Conservation (phyloP, 2,888 invertebrate genomes). For the Drosophila rubida region DNA sequence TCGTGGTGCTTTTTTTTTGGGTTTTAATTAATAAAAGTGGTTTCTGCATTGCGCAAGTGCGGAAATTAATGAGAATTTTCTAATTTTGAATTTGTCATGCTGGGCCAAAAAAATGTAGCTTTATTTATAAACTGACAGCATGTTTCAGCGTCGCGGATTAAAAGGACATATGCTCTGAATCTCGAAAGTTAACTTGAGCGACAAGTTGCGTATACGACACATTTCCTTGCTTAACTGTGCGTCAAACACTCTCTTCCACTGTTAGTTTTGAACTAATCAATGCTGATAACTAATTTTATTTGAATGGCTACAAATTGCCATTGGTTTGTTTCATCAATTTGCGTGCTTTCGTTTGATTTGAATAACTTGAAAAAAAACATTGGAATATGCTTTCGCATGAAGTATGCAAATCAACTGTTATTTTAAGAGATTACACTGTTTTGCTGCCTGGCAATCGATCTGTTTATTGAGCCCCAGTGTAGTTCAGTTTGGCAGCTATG, state of each 20-base stretch:
- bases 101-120: not conserved
- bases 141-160: not conserved
- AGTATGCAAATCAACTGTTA: not conserved
- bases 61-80: slow-evolving; percentile 17
- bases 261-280: no score
- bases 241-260: no score
- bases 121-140: not conserved
- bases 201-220: slow-evolving; percentile 7
- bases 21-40: slow-evolving; percentile 38
- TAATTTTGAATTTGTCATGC: not conserved
- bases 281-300: no score
- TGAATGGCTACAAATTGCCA: no score
- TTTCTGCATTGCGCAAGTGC: not conserved
- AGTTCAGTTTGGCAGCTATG: not conserved
- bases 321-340: no score
- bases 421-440: not conserved
- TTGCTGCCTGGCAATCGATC: not conserved
- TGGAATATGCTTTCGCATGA: not conserved
- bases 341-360: no score
- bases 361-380: not conserved
- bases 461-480: slow-evolving; percentile 16
- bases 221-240: no score
- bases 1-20: slow-evolving; percentile 3
- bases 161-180: not conserved
- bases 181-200: not conserved